These are phyloP conservation scores for Limenitis camilla DNA, from an alignment of 2,888 invertebrate species.

Conservation along the genomic window DNA sequence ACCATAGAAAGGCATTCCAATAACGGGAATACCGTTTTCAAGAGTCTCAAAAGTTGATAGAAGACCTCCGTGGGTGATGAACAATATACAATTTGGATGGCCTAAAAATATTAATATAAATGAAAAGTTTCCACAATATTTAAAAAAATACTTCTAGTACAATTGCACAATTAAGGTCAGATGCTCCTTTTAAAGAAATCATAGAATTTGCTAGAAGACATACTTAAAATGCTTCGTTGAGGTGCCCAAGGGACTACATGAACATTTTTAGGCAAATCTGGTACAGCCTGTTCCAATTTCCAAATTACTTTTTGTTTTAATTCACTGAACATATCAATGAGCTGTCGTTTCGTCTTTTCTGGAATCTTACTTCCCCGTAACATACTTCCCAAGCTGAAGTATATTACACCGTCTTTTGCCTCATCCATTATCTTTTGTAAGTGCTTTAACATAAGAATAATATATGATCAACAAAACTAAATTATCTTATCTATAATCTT, in stretches of 20 bases:
- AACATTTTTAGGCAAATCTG: constrained; percentile 36
- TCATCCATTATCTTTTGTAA: constrained; percentile 51
- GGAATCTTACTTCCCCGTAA: constrained; percentile 48
- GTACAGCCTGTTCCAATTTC: constrained; percentile 41
- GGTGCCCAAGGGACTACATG: constrained; percentile 46
- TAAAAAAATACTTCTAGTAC: too few species aligned
- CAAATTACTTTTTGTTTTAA: constrained; percentile 63
- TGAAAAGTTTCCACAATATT: too few species aligned
- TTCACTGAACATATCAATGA: constrained; percentile 49
- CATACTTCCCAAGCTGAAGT: constrained; percentile 67
- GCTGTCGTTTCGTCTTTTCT: constrained; percentile 33
- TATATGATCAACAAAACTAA: too few species aligned
- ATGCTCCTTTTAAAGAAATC: neutral
- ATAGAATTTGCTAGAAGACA: neutral
- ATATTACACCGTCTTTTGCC: constrained; percentile 51
- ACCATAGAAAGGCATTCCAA: constrained; percentile 41
- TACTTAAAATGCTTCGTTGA: constrained; percentile 44
- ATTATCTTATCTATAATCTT: too few species aligned
- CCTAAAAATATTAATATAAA: too few species aligned
- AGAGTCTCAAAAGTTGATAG: constrained; percentile 42
- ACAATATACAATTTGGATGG: constrained; percentile 40
- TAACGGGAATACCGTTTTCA: constrained; percentile 39
- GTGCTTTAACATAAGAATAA: constrained; percentile 32
- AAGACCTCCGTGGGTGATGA: constrained; percentile 46
- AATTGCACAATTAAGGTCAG: neutral